phyloP scores from a whole-genome alignment of 2,113 vertebrate genomes.

The Neotoma lepida region DNA sequence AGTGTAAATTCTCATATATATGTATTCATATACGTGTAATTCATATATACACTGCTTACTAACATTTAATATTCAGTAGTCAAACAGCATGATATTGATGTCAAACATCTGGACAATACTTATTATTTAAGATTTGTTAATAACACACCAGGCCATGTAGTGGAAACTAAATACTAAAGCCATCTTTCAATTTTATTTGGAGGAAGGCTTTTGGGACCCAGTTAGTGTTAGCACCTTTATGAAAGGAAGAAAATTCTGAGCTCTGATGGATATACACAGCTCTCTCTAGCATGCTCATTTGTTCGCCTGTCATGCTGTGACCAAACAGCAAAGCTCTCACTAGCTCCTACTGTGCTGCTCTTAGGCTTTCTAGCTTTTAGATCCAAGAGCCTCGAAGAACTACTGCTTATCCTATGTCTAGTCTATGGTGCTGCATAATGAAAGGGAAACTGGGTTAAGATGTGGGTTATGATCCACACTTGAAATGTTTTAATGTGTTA shows the following conservation, averaged over 20 bases:
- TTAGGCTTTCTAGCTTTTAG: neutral
- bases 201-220: neutral
- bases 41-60: neutral
- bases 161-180: neutral
- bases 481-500: neutral
- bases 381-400: fast-evolving
- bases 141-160: neutral
- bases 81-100: neutral
- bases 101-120: neutral
- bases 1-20: no score
- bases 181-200: neutral
- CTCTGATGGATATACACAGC: neutral
- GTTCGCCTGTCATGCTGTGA: neutral
- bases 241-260: neutral
- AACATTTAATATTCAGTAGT: neutral
- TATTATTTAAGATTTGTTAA: neutral
- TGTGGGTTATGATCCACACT: neutral
- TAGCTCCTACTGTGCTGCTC: no score
- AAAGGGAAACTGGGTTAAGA: neutral
- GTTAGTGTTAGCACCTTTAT: neutral
- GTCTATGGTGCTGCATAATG: neutral
- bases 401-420: fast-evolving
- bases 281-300: neutral
- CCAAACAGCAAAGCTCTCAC: neutral
- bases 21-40: no score